Percentiles rank a stretch among this genome's conserved stretches.
Conservation (phyloP, 2,888 invertebrate genomes). For the Heliconius charithonia region DNA sequence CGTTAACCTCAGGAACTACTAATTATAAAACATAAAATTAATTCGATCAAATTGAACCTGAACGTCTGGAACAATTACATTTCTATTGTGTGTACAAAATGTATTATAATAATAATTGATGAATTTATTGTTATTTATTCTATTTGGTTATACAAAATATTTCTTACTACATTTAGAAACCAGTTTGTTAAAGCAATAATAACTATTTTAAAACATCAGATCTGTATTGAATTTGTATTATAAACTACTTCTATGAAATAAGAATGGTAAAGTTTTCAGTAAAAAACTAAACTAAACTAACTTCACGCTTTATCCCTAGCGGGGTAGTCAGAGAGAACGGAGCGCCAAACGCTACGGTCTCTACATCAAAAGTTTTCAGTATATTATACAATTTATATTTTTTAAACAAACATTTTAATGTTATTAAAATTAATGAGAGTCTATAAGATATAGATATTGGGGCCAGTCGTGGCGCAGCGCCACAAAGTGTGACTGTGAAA, state of each 20-base stretch:
- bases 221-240: not conserved
- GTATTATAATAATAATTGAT: conserved; percentile 14
- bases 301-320: too few relatives aligned
- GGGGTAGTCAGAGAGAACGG: too few relatives aligned
- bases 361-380: too few relatives aligned
- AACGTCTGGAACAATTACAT: conserved; percentile 10
- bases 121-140: conserved; percentile 16
- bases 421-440: not conserved
- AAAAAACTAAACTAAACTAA: too few relatives aligned
- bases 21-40: too few relatives aligned
- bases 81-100: conserved; percentile 19
- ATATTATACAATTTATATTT: conserved; percentile 8
- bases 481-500: too few relatives aligned
- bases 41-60: not conserved
- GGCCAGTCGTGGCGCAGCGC: too few relatives aligned
- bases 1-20: too few relatives aligned
- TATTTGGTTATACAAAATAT: conserved; percentile 25
- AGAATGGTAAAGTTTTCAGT: not conserved
- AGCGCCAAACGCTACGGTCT: too few relatives aligned
- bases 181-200: conserved; percentile 9
- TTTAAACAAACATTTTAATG: not conserved
- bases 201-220: conserved; percentile 9
- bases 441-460: not conserved
- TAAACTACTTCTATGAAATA: not conserved
- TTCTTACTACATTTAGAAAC: conserved; percentile 20